These are phyloP conservation scores for Myripristis jacobus DNA, from an alignment of 2,797 vertebrate genomes.

Conservation along the genomic window DNA sequence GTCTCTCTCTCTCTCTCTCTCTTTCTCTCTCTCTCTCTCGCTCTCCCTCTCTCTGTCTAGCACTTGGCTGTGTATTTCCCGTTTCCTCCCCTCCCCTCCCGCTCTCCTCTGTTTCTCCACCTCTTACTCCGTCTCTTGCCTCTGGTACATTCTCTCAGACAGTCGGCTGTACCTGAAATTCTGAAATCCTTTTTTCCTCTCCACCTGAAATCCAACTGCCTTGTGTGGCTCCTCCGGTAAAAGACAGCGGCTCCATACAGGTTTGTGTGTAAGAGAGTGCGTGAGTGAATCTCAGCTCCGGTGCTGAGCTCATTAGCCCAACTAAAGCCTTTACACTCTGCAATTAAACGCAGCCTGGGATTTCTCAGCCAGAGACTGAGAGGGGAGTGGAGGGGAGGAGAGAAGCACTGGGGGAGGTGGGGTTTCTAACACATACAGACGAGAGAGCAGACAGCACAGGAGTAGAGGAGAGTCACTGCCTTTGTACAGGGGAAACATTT, in stretches of 20 bases:
- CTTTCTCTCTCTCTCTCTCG: constrained; percentile 48
- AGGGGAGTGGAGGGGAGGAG: constrained; percentile 70
- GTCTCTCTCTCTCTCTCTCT: constrained; percentile 61
- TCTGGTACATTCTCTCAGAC: constrained; percentile 75
- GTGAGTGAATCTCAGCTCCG: constrained; percentile 57
- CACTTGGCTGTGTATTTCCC: constrained; percentile 75
- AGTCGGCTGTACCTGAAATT: constrained; percentile 74
- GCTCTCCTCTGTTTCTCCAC: constrained; percentile 71
- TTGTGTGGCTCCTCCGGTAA: constrained; percentile 45
- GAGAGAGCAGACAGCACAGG: constrained; percentile 63
- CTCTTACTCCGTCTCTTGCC: constrained; percentile 70
- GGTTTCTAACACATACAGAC: constrained; percentile 75
- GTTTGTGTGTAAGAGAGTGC: constrained; percentile 49
- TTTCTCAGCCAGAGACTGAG: constrained; percentile 78
- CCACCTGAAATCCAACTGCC: constrained; percentile 58
- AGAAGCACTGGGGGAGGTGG: constrained; percentile 76
- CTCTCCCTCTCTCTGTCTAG: constrained; percentile 61
- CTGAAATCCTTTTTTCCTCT: constrained; percentile 51
- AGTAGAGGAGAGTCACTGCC: constrained; percentile 63
- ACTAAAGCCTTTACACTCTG: constrained; percentile 79
- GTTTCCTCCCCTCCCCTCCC: constrained; percentile 76
- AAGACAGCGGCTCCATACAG: constrained; percentile 41
- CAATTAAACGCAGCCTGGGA: constrained; percentile 88
- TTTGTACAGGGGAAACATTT: constrained; percentile 43
- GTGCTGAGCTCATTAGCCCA: constrained; percentile 75